Percentiles rank a stretch among this genome's conserved stretches.
Evolutionary conservation across 37 sponge, comb jelly and placozoan species (phyloP).

Genomic region (Mnemiopsis leidyi): DNA sequence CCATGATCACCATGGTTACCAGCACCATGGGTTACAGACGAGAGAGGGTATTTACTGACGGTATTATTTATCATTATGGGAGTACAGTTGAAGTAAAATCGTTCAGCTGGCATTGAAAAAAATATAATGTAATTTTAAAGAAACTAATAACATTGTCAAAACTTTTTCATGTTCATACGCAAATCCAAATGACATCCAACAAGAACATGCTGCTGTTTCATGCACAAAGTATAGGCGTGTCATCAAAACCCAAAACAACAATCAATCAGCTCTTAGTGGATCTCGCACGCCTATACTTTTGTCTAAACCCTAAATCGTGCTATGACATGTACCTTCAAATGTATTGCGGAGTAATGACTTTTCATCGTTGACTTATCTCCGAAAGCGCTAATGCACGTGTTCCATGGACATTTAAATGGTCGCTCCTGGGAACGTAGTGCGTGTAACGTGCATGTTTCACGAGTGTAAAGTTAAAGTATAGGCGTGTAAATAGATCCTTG

Average conservation of each 20-base stretch:
- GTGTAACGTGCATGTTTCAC: background rate
- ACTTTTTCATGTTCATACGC: too few species aligned
- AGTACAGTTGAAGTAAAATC: too few species aligned
- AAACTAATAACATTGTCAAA: too few species aligned
- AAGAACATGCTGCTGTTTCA: background rate
- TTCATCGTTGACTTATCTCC: slow-evolving; percentile 65
- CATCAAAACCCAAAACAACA: background rate
- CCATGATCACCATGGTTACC: too few species aligned
- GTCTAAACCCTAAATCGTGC: background rate
- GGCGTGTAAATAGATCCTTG: background rate
- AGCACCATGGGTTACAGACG: too few species aligned
- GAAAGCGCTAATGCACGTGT: slow-evolving; percentile 58
- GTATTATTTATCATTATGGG: too few species aligned
- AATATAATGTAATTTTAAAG: too few species aligned
- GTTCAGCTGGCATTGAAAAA: too few species aligned
- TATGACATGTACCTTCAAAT: slow-evolving; percentile 30
- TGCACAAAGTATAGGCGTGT: slow-evolving; percentile 41
- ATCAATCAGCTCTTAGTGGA: too few species aligned
- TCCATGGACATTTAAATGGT: slow-evolving; percentile 62
- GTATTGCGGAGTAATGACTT: slow-evolving; percentile 65
- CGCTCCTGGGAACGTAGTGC: background rate
- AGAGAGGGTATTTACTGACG: too few species aligned
- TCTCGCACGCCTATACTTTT: slow-evolving; percentile 39
- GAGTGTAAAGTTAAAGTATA: background rate
- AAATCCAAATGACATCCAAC: too few species aligned